These are phyloP conservation scores for Digitonthophagus gazella DNA, from an alignment of 2,888 invertebrate species.

Conservation along the genomic window DNA sequence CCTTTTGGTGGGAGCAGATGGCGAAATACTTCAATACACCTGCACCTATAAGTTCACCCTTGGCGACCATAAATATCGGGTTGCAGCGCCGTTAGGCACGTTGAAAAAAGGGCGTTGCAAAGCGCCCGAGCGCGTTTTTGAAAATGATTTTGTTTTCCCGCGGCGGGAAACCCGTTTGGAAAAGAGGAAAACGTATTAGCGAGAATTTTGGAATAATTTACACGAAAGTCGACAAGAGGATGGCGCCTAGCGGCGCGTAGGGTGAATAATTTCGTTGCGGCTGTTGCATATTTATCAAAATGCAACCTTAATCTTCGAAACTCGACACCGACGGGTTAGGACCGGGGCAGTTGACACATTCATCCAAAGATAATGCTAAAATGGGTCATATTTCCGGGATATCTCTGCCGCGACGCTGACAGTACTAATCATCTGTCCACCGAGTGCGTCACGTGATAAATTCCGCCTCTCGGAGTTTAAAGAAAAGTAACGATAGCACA, in stretches of 20 bases:
- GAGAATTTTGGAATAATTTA: neutral
- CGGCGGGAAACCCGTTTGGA: neutral
- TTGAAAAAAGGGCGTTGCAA: neutral
- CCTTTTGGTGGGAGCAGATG: neutral
- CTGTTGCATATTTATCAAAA: neutral
- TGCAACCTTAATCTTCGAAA: neutral
- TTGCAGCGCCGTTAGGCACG: neutral
- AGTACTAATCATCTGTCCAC: neutral
- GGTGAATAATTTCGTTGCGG: neutral
- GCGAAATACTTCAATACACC: neutral
- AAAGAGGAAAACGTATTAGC: neutral
- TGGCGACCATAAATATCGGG: neutral
- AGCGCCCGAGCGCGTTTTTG: too few relatives aligned
- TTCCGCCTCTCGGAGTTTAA: neutral
- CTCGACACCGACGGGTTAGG: neutral
- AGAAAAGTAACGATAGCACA: neutral
- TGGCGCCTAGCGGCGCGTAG: neutral
- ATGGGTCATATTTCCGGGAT: neutral
- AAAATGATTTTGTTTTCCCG: neutral
- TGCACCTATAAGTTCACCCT: neutral
- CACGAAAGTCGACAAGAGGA: neutral
- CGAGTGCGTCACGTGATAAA: neutral
- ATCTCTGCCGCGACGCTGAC: neutral
- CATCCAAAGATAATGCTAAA: neutral
- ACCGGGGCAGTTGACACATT: neutral